Evolutionary conservation across 2,113 vertebrate species (phyloP).

Genomic region (Terrapene triunguis): DNA sequence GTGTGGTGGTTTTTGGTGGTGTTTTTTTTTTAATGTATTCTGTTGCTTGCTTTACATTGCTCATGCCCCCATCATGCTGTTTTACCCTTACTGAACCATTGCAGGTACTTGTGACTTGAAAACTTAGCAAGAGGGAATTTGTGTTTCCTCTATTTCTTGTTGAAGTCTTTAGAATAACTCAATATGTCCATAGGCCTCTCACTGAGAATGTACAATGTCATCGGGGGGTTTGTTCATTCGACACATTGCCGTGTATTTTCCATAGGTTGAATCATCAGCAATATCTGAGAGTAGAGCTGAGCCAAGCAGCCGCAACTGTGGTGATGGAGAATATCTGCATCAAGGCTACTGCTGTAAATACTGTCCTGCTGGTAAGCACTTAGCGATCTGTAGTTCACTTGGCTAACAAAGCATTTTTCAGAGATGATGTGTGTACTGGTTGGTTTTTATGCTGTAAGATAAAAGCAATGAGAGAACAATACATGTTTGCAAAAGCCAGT

Average conservation of each 20-base stretch:
- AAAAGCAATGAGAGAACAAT: background rate
- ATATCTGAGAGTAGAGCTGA: accelerated
- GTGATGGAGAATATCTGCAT: background rate
- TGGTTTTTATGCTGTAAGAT: accelerated
- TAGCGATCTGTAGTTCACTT: background rate
- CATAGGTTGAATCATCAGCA: background rate
- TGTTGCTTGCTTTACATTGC: background rate
- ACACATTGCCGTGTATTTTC: background rate
- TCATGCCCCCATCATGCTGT: background rate
- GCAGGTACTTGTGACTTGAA: background rate
- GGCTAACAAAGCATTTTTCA: background rate
- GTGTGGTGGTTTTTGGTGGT: background rate
- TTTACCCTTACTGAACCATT: background rate
- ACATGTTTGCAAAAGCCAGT: background rate
- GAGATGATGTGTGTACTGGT: accelerated
- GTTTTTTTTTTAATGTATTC: background rate
- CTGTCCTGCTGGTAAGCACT: constrained; percentile 59
- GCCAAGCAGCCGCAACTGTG: background rate
- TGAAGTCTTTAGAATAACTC: background rate
- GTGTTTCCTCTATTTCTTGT: background rate
- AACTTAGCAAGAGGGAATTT: background rate
- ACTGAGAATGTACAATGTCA: background rate
- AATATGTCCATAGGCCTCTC: background rate
- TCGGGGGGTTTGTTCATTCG: background rate
- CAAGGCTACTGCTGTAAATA: background rate